Evolutionary conservation across 2,888 invertebrate genomes (phyloP), one percentile per base, ranked within the genome.

Genomic region (Protophormia terraenovae): DNA sequence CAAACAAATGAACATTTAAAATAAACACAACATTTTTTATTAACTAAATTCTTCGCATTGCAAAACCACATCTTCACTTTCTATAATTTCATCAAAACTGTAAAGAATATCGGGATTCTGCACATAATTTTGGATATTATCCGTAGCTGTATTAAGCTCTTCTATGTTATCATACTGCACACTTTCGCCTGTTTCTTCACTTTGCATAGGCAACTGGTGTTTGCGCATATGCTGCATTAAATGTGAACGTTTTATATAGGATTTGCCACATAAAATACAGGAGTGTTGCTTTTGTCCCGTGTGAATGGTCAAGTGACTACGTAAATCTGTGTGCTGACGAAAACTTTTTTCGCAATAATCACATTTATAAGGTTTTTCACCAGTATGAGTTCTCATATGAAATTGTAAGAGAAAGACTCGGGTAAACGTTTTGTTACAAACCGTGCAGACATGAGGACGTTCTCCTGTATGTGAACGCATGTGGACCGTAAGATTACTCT

Each of bases 261-360:
- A 88, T 77, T 90, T 91, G 0, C 87, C 84, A 75, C 92, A 92
- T 2, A 88, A 47, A 2, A 55, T 72, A 38, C 92, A 92, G 1
- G 86, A 86, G 73, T 90, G 90, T 1, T 88, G 88, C 2, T 90
- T 89, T n/a, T 90, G 89, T 7, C 91, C 92, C 0, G 91, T 90
- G 60, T 92, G 92, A 0, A 88, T 91, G 7, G 90, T 90, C 35
- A 87, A 87, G 3, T 94, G 92, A 8, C 94, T 93, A 86, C 94
- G 94, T 0, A 91, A 86, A 79, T 91, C 86, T 7, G 85, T 27
- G 60, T 58, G 64, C 32, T 85, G 85, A 19, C 96, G 93, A 90
- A 96, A 96, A n/a, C 94, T 94, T 91, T 96, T 96, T 19, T 95
- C 95, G 89, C 97, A 97, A 90, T 95, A 96, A 89, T 95, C 95